Evolutionary conservation across 2,888 invertebrate species (phyloP), one percentile per base, ranked within the genome.

Genomic region (Lapara coniferarum): DNA sequence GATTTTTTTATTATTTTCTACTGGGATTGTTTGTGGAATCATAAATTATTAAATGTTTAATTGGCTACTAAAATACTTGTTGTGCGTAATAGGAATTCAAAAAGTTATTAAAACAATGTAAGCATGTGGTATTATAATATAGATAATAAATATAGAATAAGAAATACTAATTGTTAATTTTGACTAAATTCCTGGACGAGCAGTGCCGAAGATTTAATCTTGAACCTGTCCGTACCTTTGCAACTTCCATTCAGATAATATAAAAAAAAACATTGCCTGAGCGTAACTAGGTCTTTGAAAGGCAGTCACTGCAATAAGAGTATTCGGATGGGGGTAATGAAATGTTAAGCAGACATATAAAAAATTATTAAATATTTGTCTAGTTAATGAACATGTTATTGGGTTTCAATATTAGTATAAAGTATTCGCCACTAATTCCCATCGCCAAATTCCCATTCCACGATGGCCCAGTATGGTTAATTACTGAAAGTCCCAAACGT

Each of bases 71-170:
- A 63, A 10, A 63, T 49, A 63, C 19, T 49, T 63, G 63, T 63
- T 63, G 63, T 63, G 63, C 63, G 63, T 63, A 63, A 49, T 63
- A 63, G 63, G 46, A 49, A 49, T 63, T 63, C 49, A 12, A 63
- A 25, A 19, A 49, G 19, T 49, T 63, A 63, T 49, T 49, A 63
- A 46, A 63, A 46, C 16, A 63, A 63, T 63, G 46, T 46, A 7
- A 12, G 3, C n/a, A 63, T 46, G 44, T 44, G 44, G 10, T 44
- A 46, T 16, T 46, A 46, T 25, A 55, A 2, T 7, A 37, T 44
- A 14, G 6, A 37, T 37, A 58, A 37, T 58, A 12, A 19, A 19
- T 63, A 49, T 55, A 19, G 12, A 63, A 19, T 7, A 46, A 49
- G 5, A 19, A 5, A 16, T 1, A 44, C 16, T 44, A 5, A 44